Conservation (phyloP, 2,113 vertebrate genomes). For the Cricetomys ansorgei region DNA sequence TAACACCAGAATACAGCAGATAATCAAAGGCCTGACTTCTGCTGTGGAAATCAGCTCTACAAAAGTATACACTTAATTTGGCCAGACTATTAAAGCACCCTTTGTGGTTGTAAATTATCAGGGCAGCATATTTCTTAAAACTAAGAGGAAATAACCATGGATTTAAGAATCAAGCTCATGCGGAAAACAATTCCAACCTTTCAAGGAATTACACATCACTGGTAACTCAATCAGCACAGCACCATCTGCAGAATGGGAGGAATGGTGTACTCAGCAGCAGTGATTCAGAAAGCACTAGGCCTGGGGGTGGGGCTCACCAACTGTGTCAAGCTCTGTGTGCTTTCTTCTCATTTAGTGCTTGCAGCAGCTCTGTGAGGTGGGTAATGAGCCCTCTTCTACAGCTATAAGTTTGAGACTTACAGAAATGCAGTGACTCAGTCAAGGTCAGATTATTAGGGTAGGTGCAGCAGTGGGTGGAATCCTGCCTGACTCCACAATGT, state of each 20-base stretch:
- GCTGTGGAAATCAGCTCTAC: neutral
- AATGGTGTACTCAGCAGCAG: neutral
- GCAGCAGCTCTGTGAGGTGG: slow-evolving; percentile 8
- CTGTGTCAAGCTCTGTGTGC: neutral
- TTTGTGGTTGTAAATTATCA: neutral
- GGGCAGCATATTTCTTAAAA: neutral
- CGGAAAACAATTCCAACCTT: neutral
- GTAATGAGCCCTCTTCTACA: neutral
- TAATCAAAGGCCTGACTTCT: neutral
- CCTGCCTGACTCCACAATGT: neutral
- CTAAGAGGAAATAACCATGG: neutral
- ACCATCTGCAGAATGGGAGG: neutral
- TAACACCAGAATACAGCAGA: slow-evolving; percentile 13
- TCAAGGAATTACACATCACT: neutral
- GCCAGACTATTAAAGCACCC: neutral
- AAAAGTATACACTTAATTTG: slow-evolving; percentile 22
- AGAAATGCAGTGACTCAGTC: slow-evolving; percentile 25
- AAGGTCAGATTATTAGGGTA: slow-evolving; percentile 12
- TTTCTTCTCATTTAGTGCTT: slow-evolving; percentile 20
- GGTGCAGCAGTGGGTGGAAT: neutral
- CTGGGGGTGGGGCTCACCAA: neutral
- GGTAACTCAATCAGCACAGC: neutral
- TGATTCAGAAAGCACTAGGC: slow-evolving; percentile 29
- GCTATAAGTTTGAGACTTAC: slow-evolving; percentile 20
- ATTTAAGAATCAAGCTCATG: slow-evolving; percentile 27